phyloP scores from a whole-genome alignment of 1,140 invertebrate genomes.

The Myzus persicae region DNA sequence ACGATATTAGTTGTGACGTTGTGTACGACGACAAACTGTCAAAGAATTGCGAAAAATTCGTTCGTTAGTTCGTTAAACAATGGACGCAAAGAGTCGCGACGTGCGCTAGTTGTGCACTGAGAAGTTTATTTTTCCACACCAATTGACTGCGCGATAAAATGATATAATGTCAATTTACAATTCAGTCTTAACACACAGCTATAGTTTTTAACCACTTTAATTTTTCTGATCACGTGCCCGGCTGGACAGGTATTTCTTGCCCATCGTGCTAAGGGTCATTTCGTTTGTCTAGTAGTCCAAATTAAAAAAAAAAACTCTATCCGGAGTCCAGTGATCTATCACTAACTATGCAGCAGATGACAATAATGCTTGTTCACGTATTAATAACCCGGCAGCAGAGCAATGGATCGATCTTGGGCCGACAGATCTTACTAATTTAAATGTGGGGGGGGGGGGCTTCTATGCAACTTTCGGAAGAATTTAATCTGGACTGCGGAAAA shows the following conservation, averaged over 20 bases:
- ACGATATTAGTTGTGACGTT: neutral
- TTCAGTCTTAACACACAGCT: neutral
- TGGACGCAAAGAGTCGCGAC: neutral
- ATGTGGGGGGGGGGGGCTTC: rapidly evolving
- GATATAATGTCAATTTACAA: neutral
- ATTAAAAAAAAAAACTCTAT: neutral
- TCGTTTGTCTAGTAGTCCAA: neutral
- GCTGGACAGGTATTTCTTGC: neutral
- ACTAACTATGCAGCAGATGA: neutral
- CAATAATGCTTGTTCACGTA: neutral
- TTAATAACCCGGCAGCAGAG: neutral
- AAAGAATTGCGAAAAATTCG: neutral
- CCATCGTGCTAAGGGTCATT: neutral
- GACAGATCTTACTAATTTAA: neutral
- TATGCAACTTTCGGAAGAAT: neutral
- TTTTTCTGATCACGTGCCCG: neutral
- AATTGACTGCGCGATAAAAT: neutral
- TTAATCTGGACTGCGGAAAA: neutral
- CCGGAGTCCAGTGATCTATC: neutral
- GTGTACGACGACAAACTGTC: too few species aligned
- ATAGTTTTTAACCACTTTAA: neutral
- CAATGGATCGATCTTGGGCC: neutral
- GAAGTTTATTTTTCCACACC: neutral
- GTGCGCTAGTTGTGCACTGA: too few species aligned
- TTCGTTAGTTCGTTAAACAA: neutral